Base-by-base conservation (phyloP, 2,113 vertebrate species). In the Ammodytes dubius region DNA sequence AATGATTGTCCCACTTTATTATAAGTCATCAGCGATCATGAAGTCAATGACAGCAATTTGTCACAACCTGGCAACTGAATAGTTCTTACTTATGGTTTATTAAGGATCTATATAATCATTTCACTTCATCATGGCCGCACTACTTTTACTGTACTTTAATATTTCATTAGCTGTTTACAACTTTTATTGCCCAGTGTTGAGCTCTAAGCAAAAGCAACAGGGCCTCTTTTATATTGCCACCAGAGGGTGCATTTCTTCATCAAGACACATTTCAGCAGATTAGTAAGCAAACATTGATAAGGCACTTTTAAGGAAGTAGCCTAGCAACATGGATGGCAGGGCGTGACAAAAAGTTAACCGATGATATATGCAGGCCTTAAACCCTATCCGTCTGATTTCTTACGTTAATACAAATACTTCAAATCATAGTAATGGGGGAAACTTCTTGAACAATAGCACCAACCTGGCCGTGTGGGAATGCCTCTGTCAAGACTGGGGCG, bases 391-490 rank as follows among this genome's bases (percentile, higher is more conserved):
- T n/a, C 70, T 27, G 13, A 37, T 45, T 70, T 27, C 27, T 27
- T 27, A 27, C 27, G 27, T 27, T 27, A 43, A 66, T 19, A n/a
- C 61, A 47, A 35, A 57, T 15, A 40, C 9, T 42, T 52, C 1
- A 39, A 56, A 53, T 52, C 10, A 35, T 14, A 71, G 42, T 15
- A 49, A 3, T 4, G 7, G 37, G 7, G 37, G 5, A 0, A 15
- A n/a, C n/a, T 3, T 42, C 43, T 47, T n/a, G 0, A 53, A 57
- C 7, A 47, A 27, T 0, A 5, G 40, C 19, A 75, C 86, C 50
- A 92, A 99, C 98, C 98, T 97, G 98, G 97, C 90, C 96, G 94
- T 81, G 97, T 99, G 80, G 97, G 97, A 86, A 98, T 92, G 91
- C 96, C 97, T 96, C 98, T 94, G 91, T 99, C 98, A 37, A 96